Conservation (phyloP, 2,113 vertebrate genomes). For the Cisticola juncidis region DNA sequence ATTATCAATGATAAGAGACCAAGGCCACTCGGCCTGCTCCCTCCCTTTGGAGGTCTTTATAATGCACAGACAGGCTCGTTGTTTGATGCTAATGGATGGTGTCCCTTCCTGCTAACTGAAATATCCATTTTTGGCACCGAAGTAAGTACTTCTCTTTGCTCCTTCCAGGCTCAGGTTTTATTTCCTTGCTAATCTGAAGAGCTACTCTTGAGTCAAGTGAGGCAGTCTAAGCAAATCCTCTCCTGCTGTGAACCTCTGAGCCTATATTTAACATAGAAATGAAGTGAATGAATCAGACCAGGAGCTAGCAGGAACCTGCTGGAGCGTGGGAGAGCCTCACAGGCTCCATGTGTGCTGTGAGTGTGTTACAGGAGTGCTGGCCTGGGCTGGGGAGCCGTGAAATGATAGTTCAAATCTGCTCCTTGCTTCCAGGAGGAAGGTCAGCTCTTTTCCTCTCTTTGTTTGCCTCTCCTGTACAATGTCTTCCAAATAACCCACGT, state of each 20-base stretch:
- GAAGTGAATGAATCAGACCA: not conserved
- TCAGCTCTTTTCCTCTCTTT: not conserved
- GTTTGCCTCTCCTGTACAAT: not conserved
- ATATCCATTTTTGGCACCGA: not conserved
- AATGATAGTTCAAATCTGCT: not conserved
- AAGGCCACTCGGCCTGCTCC: not conserved
- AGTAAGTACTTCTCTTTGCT: not conserved
- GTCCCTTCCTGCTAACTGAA: not conserved
- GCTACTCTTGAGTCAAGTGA: not conserved
- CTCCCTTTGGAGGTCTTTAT: not conserved
- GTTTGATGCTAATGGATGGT: not conserved
- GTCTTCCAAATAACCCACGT: not conserved
- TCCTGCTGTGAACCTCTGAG: not conserved
- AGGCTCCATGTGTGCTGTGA: not conserved
- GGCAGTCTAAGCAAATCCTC: not conserved
- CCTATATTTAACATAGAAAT: not conserved
- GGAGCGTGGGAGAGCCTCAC: not conserved
- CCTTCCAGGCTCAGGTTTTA: not conserved
- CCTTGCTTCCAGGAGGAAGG: not conserved
- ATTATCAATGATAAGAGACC: not conserved
- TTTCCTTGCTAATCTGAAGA: constrained; percentile 20
- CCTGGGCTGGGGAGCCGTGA: not conserved
- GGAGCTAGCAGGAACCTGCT: not conserved
- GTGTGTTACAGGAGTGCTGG: not conserved
- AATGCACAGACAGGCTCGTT: not conserved